phyloP scores from a whole-genome alignment of 1,140 invertebrate species.

The Drosophila sturtevanti region DNA sequence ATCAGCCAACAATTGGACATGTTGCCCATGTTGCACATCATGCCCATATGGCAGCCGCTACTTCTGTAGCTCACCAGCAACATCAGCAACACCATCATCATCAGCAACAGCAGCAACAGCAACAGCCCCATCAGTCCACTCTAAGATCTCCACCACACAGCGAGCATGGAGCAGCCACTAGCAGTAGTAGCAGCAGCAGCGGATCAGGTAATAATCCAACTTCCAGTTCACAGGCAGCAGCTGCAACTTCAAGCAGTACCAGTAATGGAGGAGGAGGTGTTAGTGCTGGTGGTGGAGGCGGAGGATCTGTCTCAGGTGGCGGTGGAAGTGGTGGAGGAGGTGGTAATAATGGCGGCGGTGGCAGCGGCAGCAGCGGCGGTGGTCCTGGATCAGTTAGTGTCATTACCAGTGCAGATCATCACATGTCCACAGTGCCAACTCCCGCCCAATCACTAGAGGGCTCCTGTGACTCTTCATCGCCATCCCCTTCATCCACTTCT shows the following conservation, averaged over 20 bases:
- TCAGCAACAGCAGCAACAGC: conserved; percentile 41
- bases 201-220: background rate
- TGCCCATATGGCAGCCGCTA: conserved; percentile 61
- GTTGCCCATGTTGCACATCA: conserved; percentile 56
- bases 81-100: conserved; percentile 55
- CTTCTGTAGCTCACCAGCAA: conserved; percentile 58
- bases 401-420: conserved; percentile 71
- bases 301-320: conserved; percentile 8
- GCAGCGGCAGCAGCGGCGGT: conserved; percentile 5
- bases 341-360: conserved; percentile 7
- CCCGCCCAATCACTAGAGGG: conserved; percentile 79
- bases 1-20: conserved; percentile 28
- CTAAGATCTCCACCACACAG: conserved; percentile 66
- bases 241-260: background rate
- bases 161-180: conserved; percentile 61
- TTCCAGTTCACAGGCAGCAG: background rate
- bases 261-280: background rate
- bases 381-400: conserved; percentile 44
- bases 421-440: conserved; percentile 76
- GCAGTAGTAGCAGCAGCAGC: conserved; percentile 39
- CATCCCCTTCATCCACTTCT: conserved; percentile 80
- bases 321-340: conserved; percentile 30
- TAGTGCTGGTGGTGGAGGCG: background rate
- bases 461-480: conserved; percentile 81
- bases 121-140: conserved; percentile 64